Evolutionary conservation across 1,140 invertebrate genomes (phyloP), one percentile per base, ranked within the genome.

Genomic region (Homalodisca vitripennis): DNA sequence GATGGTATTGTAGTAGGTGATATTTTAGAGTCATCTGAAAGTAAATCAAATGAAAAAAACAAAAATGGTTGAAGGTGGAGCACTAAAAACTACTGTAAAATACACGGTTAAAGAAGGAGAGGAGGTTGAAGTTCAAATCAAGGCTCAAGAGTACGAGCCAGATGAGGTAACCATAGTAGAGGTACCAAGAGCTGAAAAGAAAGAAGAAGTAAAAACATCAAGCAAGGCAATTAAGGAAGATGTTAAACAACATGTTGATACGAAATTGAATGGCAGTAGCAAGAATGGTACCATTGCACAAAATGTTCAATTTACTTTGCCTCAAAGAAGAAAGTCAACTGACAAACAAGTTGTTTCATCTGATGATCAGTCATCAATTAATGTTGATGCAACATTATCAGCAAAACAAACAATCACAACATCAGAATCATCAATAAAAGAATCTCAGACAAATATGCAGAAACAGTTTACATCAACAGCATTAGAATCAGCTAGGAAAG

Each of bases 81-180:
- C 55, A 2, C n/a, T 60, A 10, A 60, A 60, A 60, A 60, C 55
- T 3, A 60, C 2, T 3, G 22, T 60, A 10, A 22, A 60, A 29
- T 60, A 60, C 29, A 60, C 27, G 14, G 55, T 60, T 3, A 60
- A 60, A 27, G 55, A 60, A 60, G 55, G 55, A 26, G 55, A 60
- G 27, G 55, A 60, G 29, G 55, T 60, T 2, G 55, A 60, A 29
- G 55, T 60, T 60, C 12, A 26, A 60, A 60, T 60, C 26, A 60
- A 60, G 29, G 2, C 55, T 27, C 55, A 60, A 60, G 55, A 60
- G 12, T 12, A 27, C 29, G 55, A 60, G 27, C 55, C 55, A 27
- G 55, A 60, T n/a, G 55, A 60, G n/a, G 2, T 60, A 60, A 26
- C 29, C 6, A 27, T 27, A 27, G 55, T 60, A 22, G 55, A 60